Evolutionary conservation across 2,888 invertebrate genomes (phyloP).

Genomic region (Heliothis peltigera): DNA sequence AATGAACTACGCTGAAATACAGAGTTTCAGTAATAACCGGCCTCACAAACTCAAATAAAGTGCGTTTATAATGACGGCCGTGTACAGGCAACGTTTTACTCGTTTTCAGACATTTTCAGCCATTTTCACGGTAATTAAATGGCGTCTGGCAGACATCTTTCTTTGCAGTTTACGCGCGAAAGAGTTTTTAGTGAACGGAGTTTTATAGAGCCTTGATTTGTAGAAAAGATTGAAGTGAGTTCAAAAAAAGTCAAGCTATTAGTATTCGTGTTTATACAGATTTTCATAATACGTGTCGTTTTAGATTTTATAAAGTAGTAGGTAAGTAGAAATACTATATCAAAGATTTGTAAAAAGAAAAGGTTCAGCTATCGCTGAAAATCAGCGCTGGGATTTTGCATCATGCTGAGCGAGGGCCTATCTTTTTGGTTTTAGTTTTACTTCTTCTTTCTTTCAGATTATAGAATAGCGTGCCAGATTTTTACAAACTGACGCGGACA

Average conservation of each 20-base stretch:
- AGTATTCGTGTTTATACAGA: background rate
- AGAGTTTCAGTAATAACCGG: conserved; percentile 70
- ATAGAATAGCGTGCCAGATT: too few relatives aligned
- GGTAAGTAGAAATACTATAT: too few relatives aligned
- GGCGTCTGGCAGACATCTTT: conserved; percentile 54
- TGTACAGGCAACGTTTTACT: conserved; percentile 50
- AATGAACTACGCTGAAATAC: conserved; percentile 68
- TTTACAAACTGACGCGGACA: too few relatives aligned
- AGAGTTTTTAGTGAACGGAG: conserved; percentile 34
- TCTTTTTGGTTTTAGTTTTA: too few relatives aligned
- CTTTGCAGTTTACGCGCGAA: conserved; percentile 45
- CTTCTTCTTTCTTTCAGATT: too few relatives aligned
- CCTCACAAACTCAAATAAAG: conserved; percentile 71
- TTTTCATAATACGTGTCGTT: background rate
- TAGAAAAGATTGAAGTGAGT: background rate
- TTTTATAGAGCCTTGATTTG: conserved; percentile 38
- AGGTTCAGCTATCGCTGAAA: too few relatives aligned
- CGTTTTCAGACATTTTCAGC: conserved; percentile 62
- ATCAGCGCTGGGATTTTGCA: too few relatives aligned
- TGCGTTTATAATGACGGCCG: conserved; percentile 68
- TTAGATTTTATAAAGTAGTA: background rate
- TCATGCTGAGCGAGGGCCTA: too few relatives aligned
- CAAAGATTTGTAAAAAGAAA: too few relatives aligned
- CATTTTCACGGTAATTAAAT: conserved; percentile 72
- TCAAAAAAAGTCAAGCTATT: too few relatives aligned